Percentiles rank a stretch among this genome's conserved stretches.
Conservation (phyloP, 2,888 invertebrate species). For the Rosalia funebris region DNA sequence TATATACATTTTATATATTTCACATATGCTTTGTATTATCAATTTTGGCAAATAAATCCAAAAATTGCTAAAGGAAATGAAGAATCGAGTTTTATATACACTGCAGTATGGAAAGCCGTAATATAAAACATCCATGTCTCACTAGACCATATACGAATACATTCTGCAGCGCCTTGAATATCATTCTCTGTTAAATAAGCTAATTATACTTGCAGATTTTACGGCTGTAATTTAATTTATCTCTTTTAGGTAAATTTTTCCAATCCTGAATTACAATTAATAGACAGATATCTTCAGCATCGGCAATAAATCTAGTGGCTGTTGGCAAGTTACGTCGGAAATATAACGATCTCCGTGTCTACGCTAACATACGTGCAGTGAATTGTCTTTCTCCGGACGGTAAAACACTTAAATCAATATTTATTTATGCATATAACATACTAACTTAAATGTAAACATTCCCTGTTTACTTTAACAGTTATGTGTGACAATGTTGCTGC, state of each 20-base stretch:
- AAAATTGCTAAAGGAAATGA: too few relatives aligned
- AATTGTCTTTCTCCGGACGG: conserved; percentile 3
- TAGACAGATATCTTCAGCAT: not conserved
- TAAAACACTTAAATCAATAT: conserved; percentile 23
- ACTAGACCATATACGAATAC: too few relatives aligned
- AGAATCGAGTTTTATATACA: too few relatives aligned
- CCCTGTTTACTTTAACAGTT: conserved; percentile 20
- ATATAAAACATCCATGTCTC: too few relatives aligned
- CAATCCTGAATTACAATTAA: not conserved
- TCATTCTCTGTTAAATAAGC: too few relatives aligned
- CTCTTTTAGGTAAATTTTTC: not conserved
- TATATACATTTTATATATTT: too few relatives aligned
- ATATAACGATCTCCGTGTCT: conserved; percentile 2
- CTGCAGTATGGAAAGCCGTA: too few relatives aligned
- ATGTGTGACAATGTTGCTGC: conserved; percentile 20
- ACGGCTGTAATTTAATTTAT: not conserved
- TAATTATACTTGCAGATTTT: not conserved
- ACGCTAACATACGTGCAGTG: conserved; percentile 7
- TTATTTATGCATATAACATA: conserved; percentile 23
- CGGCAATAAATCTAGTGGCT: not conserved
- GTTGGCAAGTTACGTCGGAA: not conserved
- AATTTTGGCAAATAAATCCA: too few relatives aligned
- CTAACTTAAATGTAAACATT: conserved; percentile 26
- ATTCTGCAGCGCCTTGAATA: too few relatives aligned
- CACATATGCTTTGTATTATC: too few relatives aligned